A percentile compares a stretch with the other conserved stretches of the same genome.
Evolutionary conservation across 2,888 invertebrate species (phyloP).

Genomic region (Phaonia tiefii): DNA sequence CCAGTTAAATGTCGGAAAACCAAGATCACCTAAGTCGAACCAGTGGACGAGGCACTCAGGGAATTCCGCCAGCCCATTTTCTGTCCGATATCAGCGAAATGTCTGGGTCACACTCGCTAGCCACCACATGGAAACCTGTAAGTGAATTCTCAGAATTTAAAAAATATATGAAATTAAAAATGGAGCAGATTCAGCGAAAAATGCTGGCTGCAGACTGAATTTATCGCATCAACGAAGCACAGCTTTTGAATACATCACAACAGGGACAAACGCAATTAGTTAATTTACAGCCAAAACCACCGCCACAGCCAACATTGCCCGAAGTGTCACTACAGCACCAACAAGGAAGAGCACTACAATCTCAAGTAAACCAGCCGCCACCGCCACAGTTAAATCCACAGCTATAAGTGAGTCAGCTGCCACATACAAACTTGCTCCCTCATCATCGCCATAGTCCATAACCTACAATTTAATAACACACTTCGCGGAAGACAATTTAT

Average conservation of each 20-base stretch:
- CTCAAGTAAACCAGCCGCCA: too few species aligned
- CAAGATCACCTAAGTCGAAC: slow-evolving; percentile 1
- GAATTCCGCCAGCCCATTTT: background rate
- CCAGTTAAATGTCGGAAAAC: background rate
- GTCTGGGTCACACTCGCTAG: background rate
- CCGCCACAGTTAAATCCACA: too few species aligned
- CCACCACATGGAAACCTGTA: too few species aligned
- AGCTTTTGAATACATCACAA: too few species aligned
- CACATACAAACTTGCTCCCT: too few species aligned
- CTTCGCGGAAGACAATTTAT: slow-evolving; percentile 26
- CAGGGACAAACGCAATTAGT: background rate
- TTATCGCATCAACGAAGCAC: background rate
- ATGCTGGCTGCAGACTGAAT: background rate
- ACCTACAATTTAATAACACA: too few species aligned
- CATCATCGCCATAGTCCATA: too few species aligned
- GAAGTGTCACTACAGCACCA: too few species aligned
- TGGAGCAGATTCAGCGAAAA: background rate
- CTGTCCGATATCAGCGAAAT: background rate
- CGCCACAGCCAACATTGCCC: too few species aligned
- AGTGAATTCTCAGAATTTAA: background rate
- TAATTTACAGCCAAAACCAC: too few species aligned
- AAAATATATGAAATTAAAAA: background rate
- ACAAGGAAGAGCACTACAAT: too few species aligned
- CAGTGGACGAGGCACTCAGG: background rate
- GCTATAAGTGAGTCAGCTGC: too few species aligned